Percentiles rank a stretch among this genome's conserved stretches.
phyloP scores from a whole-genome alignment of 2,797 vertebrate species.

The Ibycter americanus region DNA sequence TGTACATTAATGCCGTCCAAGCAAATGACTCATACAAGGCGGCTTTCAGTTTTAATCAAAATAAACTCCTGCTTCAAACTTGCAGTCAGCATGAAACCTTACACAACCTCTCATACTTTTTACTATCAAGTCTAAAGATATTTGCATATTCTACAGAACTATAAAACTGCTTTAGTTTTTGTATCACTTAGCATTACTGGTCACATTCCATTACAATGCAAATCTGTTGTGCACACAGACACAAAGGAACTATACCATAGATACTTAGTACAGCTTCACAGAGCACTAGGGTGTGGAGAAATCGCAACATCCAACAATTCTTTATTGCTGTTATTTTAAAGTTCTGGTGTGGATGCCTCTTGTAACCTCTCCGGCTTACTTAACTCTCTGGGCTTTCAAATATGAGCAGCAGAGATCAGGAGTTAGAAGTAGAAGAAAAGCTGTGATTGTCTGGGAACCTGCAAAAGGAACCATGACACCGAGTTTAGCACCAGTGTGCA shows the following conservation, averaged over 20 bases:
- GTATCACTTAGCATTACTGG: background rate
- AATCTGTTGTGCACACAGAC: fast-evolving
- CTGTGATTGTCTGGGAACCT: background rate
- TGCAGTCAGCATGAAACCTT: background rate
- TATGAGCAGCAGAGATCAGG: background rate
- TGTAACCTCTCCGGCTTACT: background rate
- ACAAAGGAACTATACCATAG: background rate
- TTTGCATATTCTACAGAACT: background rate
- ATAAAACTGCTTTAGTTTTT: background rate
- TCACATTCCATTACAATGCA: fast-evolving
- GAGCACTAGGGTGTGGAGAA: background rate
- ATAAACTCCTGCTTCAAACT: background rate
- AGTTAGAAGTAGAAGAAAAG: background rate
- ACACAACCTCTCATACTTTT: background rate
- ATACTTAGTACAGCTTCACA: background rate
- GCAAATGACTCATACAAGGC: background rate
- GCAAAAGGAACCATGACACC: background rate
- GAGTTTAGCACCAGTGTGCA: background rate
- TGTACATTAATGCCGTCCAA: background rate
- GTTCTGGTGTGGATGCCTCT: background rate
- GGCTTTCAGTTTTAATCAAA: background rate
- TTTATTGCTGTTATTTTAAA: background rate
- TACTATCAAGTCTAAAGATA: background rate
- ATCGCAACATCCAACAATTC: background rate
- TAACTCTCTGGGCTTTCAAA: background rate